Evolutionary conservation across 2,113 vertebrate genomes (phyloP).

Genomic region (Periophthalmus modestus): DNA sequence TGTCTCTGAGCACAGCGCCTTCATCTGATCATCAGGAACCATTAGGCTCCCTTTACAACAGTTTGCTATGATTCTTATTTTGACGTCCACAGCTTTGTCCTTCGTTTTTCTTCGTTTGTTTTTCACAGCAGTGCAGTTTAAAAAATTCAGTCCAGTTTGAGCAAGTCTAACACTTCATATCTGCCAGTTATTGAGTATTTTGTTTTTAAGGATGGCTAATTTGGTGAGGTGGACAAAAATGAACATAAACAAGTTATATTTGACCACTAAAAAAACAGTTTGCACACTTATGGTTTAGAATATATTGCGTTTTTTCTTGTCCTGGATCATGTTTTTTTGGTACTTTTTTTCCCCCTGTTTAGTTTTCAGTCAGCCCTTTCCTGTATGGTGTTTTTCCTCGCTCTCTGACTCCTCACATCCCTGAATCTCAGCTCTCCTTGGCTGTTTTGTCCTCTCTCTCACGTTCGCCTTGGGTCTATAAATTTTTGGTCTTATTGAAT

Average conservation of each 20-base stretch:
- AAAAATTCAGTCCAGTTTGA: background rate
- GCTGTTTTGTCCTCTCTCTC: background rate
- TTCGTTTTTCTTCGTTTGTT: conserved; percentile 17
- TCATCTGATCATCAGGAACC: conserved; percentile 58
- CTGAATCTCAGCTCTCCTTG: background rate
- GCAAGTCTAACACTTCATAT: too few relatives aligned
- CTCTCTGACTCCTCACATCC: conserved; percentile 27
- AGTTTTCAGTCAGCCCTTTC: too few relatives aligned
- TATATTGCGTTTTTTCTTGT: background rate
- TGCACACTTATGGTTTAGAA: background rate
- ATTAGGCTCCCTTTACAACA: conserved; percentile 58
- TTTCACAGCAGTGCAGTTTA: conserved; percentile 8
- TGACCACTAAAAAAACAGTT: background rate
- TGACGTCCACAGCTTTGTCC: conserved; percentile 40
- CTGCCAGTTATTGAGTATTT: background rate
- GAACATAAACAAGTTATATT: background rate
- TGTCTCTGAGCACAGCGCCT: conserved; percentile 14
- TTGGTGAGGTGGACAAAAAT: background rate
- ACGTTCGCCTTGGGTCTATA: background rate
- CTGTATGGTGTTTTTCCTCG: background rate
- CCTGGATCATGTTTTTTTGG: conserved; percentile 18
- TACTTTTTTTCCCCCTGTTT: background rate
- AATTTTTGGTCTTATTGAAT: background rate
- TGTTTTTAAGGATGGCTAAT: background rate
- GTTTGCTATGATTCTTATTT: conserved; percentile 49